phyloP scores from a whole-genome alignment of 2,888 invertebrate species.

The Steinernema scapterisci region DNA sequence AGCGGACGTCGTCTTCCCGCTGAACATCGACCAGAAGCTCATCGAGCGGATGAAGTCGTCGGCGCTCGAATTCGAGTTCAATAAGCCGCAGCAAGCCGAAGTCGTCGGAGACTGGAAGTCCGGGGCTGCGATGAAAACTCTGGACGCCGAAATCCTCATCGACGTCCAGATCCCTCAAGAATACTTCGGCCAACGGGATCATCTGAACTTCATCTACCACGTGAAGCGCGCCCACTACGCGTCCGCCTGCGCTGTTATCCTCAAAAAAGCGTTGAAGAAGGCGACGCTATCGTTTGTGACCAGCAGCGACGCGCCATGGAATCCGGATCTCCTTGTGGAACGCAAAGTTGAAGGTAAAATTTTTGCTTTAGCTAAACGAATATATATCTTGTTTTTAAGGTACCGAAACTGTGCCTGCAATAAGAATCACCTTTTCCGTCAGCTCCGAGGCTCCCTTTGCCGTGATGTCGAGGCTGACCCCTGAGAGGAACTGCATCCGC shows the following conservation, averaged over 20 bases:
- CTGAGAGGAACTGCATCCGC: background rate
- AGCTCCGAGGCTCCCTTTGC: background rate
- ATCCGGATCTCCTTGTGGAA: background rate
- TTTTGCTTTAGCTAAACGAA: background rate
- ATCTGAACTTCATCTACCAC: slow-evolving; percentile 40
- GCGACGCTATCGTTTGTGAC: background rate
- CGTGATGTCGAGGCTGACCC: background rate
- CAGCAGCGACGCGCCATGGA: background rate
- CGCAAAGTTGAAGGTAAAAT: background rate
- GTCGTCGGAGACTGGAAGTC: slow-evolving; percentile 9
- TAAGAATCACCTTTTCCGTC: slow-evolving; percentile 4
- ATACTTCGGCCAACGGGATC: slow-evolving; percentile 38
- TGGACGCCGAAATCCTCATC: background rate
- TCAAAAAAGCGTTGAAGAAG: background rate
- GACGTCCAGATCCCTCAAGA: slow-evolving; percentile 14
- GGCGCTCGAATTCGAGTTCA: background rate
- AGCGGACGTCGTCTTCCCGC: background rate
- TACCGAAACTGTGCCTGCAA: background rate
- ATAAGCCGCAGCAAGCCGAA: slow-evolving; percentile 13
- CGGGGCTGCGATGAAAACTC: background rate
- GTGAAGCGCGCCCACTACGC: slow-evolving; percentile 39
- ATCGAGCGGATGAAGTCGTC: slow-evolving; percentile 18
- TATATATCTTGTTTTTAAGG: too few species aligned
- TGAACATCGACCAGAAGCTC: slow-evolving; percentile 13
- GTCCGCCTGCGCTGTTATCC: slow-evolving; percentile 29